Conservation (phyloP, 23 tunicate species). For the Aplidium turbinatum region DNA sequence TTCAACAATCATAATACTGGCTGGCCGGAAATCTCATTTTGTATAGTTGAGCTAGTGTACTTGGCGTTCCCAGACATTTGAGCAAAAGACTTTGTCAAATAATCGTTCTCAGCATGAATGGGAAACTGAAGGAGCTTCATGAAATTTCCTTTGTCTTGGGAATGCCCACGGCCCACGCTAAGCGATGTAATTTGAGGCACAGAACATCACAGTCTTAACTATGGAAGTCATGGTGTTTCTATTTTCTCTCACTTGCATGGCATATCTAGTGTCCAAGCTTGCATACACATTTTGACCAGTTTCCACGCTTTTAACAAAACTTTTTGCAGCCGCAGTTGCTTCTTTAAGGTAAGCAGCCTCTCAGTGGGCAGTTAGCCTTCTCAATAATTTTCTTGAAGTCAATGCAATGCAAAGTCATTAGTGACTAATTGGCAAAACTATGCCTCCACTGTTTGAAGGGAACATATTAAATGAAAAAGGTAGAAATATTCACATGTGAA, state of each 20-base stretch:
- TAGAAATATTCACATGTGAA: no score
- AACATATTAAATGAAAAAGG: no score
- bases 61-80: constrained; percentile 20
- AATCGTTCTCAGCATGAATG: constrained; percentile 7
- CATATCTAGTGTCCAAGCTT: constrained; percentile 26
- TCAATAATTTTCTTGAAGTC: constrained; percentile 39
- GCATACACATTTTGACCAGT: constrained; percentile 24
- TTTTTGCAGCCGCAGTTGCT: constrained; percentile 30
- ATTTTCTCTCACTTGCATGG: constrained; percentile 26
- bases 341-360: constrained; percentile 42
- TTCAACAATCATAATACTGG: constrained; percentile 7
- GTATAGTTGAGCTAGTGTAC: constrained; percentile 30
- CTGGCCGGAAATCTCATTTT: constrained; percentile 29
- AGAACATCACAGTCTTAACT: constrained; percentile 13
- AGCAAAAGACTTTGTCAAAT: constrained; percentile 5
- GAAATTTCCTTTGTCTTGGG: constrained; percentile 17
- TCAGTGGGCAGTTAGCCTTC: constrained; percentile 32
- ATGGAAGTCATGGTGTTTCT: constrained; percentile 11
- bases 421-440: no score
- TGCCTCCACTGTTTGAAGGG: no score
- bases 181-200: constrained; percentile 29
- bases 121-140: constrained; percentile 17
- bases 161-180: constrained; percentile 18
- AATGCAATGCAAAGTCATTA: no score
- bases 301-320: constrained; percentile 30